Percentiles rank a stretch among this genome's conserved stretches.
These are phyloP conservation scores for Leptogaster cylindrica DNA, from an alignment of 2,888 invertebrate genomes.

Conservation along the genomic window DNA sequence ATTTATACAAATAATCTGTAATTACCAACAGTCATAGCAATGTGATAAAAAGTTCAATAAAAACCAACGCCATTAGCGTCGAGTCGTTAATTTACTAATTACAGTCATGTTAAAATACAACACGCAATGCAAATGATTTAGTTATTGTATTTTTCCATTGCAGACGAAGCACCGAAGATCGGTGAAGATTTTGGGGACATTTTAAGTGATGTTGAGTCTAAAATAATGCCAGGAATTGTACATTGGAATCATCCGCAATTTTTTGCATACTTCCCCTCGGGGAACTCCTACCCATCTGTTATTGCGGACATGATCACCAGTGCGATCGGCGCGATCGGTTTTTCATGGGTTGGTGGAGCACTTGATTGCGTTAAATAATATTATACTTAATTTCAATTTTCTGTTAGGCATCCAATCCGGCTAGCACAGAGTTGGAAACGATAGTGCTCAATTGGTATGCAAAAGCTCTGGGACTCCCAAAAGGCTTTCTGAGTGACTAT, in stretches of 20 bases:
- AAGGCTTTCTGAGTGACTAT: slow-evolving; percentile 66
- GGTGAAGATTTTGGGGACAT: slow-evolving; percentile 78
- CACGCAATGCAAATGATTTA: neutral
- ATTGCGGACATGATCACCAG: slow-evolving; percentile 89
- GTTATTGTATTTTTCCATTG: slow-evolving; percentile 29
- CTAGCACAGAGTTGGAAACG: slow-evolving; percentile 84
- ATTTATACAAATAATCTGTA: too few relatives aligned
- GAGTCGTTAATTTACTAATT: too few relatives aligned
- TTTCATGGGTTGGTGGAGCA: slow-evolving; percentile 77
- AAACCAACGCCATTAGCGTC: too few relatives aligned
- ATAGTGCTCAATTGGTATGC: slow-evolving; percentile 85
- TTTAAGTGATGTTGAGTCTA: slow-evolving; percentile 77
- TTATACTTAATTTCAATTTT: too few relatives aligned
- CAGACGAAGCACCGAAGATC: slow-evolving; percentile 70
- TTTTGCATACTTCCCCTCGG: slow-evolving; percentile 93
- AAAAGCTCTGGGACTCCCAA: slow-evolving; percentile 75
- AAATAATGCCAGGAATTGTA: slow-evolving; percentile 83
- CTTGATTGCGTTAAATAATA: neutral
- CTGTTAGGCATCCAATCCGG: slow-evolving; percentile 78
- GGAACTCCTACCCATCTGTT: slow-evolving; percentile 89
- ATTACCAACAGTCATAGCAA: too few relatives aligned
- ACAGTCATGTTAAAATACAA: neutral
- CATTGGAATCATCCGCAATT: slow-evolving; percentile 95
- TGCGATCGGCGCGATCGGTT: slow-evolving; percentile 88
- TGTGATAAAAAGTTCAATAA: too few relatives aligned